Conservation (phyloP, 2,797 vertebrate species). For the Valencia hispanica region DNA sequence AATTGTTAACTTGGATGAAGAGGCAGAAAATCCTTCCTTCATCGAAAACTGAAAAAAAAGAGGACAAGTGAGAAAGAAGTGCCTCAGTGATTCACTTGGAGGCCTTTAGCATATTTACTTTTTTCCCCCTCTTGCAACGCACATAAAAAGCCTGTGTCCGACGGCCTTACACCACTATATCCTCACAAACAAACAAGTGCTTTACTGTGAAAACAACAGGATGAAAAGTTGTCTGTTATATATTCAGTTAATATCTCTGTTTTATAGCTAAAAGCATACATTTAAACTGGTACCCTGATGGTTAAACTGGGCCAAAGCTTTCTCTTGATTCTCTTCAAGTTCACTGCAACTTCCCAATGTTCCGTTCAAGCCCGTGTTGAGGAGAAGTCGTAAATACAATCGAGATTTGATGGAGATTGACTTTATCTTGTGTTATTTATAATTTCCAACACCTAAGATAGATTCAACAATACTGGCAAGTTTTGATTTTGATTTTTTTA, state of each 20-base stretch:
- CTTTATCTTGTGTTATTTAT: slow-evolving; percentile 41
- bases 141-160: slow-evolving; percentile 44
- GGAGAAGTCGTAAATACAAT: slow-evolving; percentile 1
- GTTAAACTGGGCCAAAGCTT: slow-evolving; percentile 10
- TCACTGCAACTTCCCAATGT: slow-evolving; percentile 1
- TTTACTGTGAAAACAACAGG: slow-evolving; percentile 20
- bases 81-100: slow-evolving; percentile 31
- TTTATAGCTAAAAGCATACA: background rate
- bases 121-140: slow-evolving; percentile 57
- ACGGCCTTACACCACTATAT: slow-evolving; percentile 45
- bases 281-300: background rate
- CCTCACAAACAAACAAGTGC: slow-evolving; percentile 31
- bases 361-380: background rate
- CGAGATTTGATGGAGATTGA: slow-evolving; percentile 12
- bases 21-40: slow-evolving; percentile 76
- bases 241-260: background rate
- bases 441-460: slow-evolving; percentile 3
- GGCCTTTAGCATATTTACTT: slow-evolving; percentile 16
- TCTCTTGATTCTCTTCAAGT: slow-evolving; percentile 8
- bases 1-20: slow-evolving; percentile 87
- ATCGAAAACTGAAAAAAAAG: slow-evolving; percentile 60
- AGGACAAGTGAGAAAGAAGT: slow-evolving; percentile 13
- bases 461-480: background rate
- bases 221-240: slow-evolving; percentile 9
- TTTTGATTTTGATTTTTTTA: background rate